Evolutionary conservation across 2,888 invertebrate species (phyloP), one percentile per base, ranked within the genome.

Genomic region (Schrankia costaestrigalis): DNA sequence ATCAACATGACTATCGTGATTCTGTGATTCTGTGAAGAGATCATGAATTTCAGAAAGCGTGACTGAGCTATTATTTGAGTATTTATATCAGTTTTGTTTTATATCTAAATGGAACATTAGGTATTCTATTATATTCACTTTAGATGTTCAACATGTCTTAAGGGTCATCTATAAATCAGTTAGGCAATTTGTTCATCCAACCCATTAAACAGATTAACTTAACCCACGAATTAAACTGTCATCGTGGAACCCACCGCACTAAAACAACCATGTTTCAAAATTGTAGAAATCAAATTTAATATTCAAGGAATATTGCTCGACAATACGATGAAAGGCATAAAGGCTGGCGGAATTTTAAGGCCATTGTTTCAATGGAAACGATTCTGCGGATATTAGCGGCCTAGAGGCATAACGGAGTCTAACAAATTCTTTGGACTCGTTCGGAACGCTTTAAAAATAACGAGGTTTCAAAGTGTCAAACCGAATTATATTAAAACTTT

Each of bases 391-490:
- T 55, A 51, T 52, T 51, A 44, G 30, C 28, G 34, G 35, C 33
- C 30, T 40, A 21, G 25, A 25, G 35, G 33, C 50, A 32, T 49
- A 33, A 6, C 10, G n/a, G 17, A n/a, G n/a, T 13, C n/a, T 6
- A 11, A 11, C 11, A 17, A 47, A 31, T 46, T 39, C 35, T 31
- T 31, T 34, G 31, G 48, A 48, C 44, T 30, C 47, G 32, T 34
- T 43, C 32, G 21, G 11, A 29, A 41, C 28, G 27, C 46, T 47
- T 50, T 34, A 40, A 50, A 60, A 59, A 63, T 63, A 56, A 63
- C 41, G 46, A 54, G 42, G 21, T 40, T 42, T 29, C 10, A 19
- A 42, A 53, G 15, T 47, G 50, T 41, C 44, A 46, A 35, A 27
- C 30, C 17, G 33, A 30, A 35, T 48, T 41, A 31, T 48, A 48